Base-by-base conservation (phyloP, 1,140 invertebrate species). In the Limonius californicus region DNA sequence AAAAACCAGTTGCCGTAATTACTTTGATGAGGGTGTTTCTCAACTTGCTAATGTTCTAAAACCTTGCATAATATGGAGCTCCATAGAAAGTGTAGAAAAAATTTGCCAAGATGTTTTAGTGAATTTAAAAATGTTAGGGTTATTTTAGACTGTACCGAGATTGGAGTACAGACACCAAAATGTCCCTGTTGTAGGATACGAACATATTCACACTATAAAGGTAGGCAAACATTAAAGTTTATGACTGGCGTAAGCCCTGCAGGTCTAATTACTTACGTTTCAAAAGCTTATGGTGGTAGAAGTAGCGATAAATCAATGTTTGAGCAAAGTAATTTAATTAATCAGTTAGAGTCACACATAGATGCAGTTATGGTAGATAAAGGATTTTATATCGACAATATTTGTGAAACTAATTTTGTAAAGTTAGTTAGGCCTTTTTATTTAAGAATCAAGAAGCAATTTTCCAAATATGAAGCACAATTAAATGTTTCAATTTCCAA, bases 351-450 rank as follows among this genome's bases (percentile, higher is more conserved):
- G 14, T 1, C 27, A 11, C 1, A 12, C 20, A 11, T 11, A 14
- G 64, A 66, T 58, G 30, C n/a, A 9, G 32, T 68, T 9, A 60
- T 63, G 54, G 57, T 63, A 3, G 63, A 67, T 39, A 67, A 62
- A 62, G 63, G 64, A n/a, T 60, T 68, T 59, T 50, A 55, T 16
- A 66, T 68, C 20, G 54, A 68, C 18, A 57, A 66, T 23, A 30
- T 61, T 8, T 61, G 60, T 60, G 9, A 35, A n/a, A 9, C 20
- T 54, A 23, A 60, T 45, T 50, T 42, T 47, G 63, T 65, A 18
- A 30, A 57, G 23, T 21, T 68, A 16, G 57, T 66, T 18, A 59
- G 60, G 19, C 63, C 66, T 50, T 68, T 68, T 62, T 12, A 62
- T 27, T 56, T 59, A 60, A 62, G 47, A 27, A 27, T 9, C 9